Percentiles rank a stretch among this genome's conserved stretches.
phyloP scores from a whole-genome alignment of 2,797 vertebrate species.

The Hirundo rustica region DNA sequence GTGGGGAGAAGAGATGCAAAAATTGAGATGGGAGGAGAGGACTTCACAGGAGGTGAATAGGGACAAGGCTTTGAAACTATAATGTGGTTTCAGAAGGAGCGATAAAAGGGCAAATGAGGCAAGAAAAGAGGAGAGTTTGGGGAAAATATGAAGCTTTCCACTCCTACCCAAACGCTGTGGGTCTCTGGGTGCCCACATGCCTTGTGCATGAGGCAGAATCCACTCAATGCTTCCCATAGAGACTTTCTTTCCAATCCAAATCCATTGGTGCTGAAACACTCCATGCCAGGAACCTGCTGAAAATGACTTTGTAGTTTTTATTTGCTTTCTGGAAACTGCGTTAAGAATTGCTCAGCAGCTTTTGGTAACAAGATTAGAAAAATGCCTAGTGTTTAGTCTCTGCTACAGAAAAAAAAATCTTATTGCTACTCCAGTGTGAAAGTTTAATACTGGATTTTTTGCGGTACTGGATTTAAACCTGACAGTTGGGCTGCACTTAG shows the following conservation, averaged over 20 bases:
- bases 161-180: fast-evolving
- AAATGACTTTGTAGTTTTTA: background rate
- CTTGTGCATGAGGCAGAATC: background rate
- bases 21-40: background rate
- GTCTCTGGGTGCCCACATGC: background rate
- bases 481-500: background rate
- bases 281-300: background rate
- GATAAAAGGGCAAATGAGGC: background rate
- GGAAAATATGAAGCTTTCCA: background rate
- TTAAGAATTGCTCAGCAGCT: slow-evolving; percentile 17
- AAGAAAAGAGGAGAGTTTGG: background rate
- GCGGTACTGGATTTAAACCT: background rate
- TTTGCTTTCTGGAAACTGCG: background rate
- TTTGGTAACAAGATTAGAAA: background rate
- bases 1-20: background rate
- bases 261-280: background rate
- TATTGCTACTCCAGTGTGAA: background rate
- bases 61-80: background rate
- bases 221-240: fast-evolving
- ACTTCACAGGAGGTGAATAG: background rate
- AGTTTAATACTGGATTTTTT: background rate
- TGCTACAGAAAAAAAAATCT: background rate
- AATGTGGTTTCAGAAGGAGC: background rate
- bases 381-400: background rate
- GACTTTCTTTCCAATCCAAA: background rate